A percentile compares a stretch with the other conserved stretches of the same genome.
Conservation (phyloP, 2,888 invertebrate species). For the Neoascia interrupta region DNA sequence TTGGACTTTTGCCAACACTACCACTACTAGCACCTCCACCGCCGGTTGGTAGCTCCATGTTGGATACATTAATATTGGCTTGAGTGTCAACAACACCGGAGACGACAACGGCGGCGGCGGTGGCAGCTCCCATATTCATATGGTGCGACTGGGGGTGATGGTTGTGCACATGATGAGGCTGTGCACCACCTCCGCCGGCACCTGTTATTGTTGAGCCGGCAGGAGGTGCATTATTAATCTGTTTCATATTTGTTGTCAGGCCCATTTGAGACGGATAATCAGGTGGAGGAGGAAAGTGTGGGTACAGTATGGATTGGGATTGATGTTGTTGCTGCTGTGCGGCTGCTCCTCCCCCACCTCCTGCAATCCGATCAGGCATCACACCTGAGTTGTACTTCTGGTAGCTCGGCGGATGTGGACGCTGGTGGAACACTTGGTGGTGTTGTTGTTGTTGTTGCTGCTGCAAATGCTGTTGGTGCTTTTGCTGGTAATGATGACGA, state of each 20-base stretch:
- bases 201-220: constrained; percentile 58
- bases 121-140: constrained; percentile 48
- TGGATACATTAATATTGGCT: constrained; percentile 66
- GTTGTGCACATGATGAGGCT: constrained; percentile 66
- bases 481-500: constrained; percentile 68
- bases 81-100: constrained; percentile 37
- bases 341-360: constrained; percentile 49
- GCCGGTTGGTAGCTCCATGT: constrained; percentile 71
- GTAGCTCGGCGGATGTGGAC: constrained; percentile 63
- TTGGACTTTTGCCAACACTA: constrained; percentile 70
- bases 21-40: constrained; percentile 71
- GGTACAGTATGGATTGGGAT: constrained; percentile 77
- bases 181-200: constrained; percentile 41
- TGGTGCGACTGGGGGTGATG: constrained; percentile 56
- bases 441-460: constrained; percentile 65
- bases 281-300: constrained; percentile 88
- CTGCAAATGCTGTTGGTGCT: constrained; percentile 70
- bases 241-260: constrained; percentile 69
- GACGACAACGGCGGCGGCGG: constrained; percentile 1
- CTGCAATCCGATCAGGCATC: constrained; percentile 66
- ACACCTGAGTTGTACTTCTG: constrained; percentile 58
- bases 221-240: constrained; percentile 66
- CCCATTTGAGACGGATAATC: constrained; percentile 81
- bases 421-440: constrained; percentile 56
- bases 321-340: constrained; percentile 65